Evolutionary conservation across 2,113 vertebrate genomes (phyloP), one percentile per base, ranked within the genome.

Genomic region (Perognathus longimembris): DNA sequence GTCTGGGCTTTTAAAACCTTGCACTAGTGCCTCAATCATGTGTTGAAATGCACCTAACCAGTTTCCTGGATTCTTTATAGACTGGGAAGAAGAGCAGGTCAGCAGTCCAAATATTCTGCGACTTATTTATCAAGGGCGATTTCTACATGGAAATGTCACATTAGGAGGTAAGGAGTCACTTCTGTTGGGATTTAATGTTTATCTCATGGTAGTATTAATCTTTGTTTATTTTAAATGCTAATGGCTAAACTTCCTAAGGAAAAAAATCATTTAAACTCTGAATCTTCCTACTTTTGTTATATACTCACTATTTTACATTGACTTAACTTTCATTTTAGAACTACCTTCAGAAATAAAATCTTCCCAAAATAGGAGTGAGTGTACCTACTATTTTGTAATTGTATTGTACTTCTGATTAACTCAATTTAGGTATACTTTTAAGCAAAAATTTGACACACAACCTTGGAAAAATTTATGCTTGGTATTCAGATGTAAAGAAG

Each of bases 91-190:
- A 97, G 99, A 99, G 74, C 99, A 99, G 97, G 99, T 99, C 97
- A 99, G 99, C 98, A 99, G 99, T 98, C 99, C 99, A 89, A 99
- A 98, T 97, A 99, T 99, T 97, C 98, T 99, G 94, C 98, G 99
- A 94, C 99, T 99, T 97, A 99, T 99, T 98, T 99, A 99, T 98
- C 99, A 99, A 98, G 99, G 99, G 95, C 98, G 99, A 76, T 99
- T 99, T 98, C 98, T 99, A 95, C 99, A 99, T 71, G 99, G 99
- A 98, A 99, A 99, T 90, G 99, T 99, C 97, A 99, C 99, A 94
- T 97, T 99, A 98, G 99, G 99, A 99, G 99, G 99, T 99, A 98
- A 97, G 38, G 14, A 95, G 81, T 66, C 66, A 88, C 85, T 78
- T 92, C 88, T 38, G 69, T 92, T 66, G 73, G 42, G 30, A 0